Percentiles rank a stretch among this genome's conserved stretches.
Conservation (phyloP, 2,888 invertebrate species). For the Leucophenga maculata region DNA sequence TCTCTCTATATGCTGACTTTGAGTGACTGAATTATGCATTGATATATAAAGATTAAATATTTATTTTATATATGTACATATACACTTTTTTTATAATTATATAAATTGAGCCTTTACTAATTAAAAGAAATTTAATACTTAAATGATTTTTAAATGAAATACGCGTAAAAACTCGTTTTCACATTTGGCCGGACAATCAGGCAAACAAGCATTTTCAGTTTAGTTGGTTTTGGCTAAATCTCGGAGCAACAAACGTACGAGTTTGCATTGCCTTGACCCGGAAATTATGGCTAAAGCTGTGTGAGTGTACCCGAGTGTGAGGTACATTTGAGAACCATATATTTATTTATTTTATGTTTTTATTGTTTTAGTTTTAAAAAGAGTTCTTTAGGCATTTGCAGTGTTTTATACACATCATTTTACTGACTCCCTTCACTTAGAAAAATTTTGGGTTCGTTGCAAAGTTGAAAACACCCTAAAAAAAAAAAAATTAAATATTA, state of each 20-base stretch:
- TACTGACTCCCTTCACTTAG: too few species aligned
- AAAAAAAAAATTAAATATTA: too few species aligned
- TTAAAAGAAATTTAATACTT: too few species aligned
- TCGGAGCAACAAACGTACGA: conserved; percentile 20
- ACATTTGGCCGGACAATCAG: background rate
- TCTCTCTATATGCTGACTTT: background rate
- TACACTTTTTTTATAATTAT: background rate
- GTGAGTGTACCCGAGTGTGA: conserved; percentile 31
- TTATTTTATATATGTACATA: background rate
- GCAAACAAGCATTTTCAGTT: background rate
- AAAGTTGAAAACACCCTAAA: too few species aligned
- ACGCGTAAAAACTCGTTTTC: too few species aligned
- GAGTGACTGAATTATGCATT: background rate
- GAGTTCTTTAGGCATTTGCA: too few species aligned
- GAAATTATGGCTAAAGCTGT: conserved; percentile 28
- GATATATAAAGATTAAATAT: conserved; percentile 14
- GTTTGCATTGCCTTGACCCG: conserved; percentile 48
- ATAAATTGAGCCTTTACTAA: background rate
- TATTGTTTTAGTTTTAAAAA: background rate
- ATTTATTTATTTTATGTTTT: background rate
- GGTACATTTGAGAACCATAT: too few species aligned
- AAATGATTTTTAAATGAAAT: too few species aligned
- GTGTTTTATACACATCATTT: too few species aligned
- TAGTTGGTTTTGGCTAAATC: conserved; percentile 3
- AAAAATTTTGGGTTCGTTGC: too few species aligned